These are phyloP conservation scores for Chelon auratus DNA, from an alignment of 2,797 vertebrate species.

Conservation along the genomic window DNA sequence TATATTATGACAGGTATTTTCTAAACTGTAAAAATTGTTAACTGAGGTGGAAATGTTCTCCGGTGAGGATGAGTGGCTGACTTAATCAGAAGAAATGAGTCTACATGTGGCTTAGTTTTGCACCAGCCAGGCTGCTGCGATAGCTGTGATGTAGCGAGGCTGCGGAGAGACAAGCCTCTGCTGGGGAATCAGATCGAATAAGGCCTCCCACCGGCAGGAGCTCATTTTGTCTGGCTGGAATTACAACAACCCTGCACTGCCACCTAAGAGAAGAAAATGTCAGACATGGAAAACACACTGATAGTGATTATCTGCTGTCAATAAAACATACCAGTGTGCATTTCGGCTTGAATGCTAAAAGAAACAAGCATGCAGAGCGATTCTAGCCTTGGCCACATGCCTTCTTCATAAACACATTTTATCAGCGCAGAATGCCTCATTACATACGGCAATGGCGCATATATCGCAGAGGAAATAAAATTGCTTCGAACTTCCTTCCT, in stretches of 20 bases:
- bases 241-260: conserved; percentile 61
- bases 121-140: conserved; percentile 50
- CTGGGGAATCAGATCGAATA: conserved; percentile 67
- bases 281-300: conserved; percentile 55
- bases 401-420: conserved; percentile 31
- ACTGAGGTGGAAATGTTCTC: conserved; percentile 68
- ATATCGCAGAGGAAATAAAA: conserved; percentile 20
- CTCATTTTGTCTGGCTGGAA: conserved; percentile 70
- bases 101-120: conserved; percentile 55
- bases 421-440: conserved; percentile 38
- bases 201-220: conserved; percentile 67
- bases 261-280: conserved; percentile 55
- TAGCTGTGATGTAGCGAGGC: conserved; percentile 34
- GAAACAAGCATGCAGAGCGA: conserved; percentile 5
- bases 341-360: conserved; percentile 23
- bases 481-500: conserved; percentile 29
- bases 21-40: conserved; percentile 71
- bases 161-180: conserved; percentile 53
- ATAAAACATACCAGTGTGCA: conserved; percentile 34
- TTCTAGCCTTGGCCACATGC: conserved; percentile 32
- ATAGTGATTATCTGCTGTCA: conserved; percentile 44
- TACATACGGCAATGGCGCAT: conserved; percentile 39
- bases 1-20: conserved; percentile 72
- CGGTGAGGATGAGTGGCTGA: conserved; percentile 56
- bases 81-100: conserved; percentile 72